Percentiles rank a stretch among this genome's conserved stretches.
Conservation (phyloP, 1,140 invertebrate genomes). For the Bicyclus anynana region DNA sequence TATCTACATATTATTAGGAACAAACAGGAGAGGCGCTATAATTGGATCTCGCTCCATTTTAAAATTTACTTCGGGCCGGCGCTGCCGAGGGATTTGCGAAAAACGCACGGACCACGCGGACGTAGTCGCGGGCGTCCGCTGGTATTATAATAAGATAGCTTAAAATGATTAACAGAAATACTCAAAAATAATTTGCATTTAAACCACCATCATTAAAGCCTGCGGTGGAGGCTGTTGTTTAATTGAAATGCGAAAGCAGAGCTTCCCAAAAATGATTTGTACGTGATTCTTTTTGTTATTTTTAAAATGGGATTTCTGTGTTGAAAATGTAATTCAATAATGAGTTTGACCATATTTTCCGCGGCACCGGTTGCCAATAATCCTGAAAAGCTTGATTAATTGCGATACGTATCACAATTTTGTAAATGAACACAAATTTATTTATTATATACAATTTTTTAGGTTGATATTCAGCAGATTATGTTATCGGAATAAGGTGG, state of each 20-base stretch:
- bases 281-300: constrained; percentile 7
- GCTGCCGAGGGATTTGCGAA: no score
- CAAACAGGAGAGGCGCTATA: no score
- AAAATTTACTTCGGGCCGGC: no score
- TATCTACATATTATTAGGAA: no score
- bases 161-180: constrained; percentile 1
- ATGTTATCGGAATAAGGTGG: no score
- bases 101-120: no score
- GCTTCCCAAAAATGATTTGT: constrained; percentile 10
- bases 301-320: constrained; percentile 7
- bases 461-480: no score
- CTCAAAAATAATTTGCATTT: constrained; percentile 15
- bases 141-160: not conserved
- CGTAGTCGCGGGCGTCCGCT: no score
- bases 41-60: no score
- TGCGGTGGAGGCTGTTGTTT: constrained; percentile 11
- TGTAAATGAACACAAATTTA: not conserved
- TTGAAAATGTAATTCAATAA: not conserved
- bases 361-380: not conserved
- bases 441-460: not conserved
- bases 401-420: not conserved
- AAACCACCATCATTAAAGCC: constrained; percentile 13
- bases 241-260: constrained; percentile 13
- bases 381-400: not conserved
- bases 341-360: not conserved